These are phyloP conservation scores for Leptinotarsa tumamoca DNA, from an alignment of 2,888 invertebrate genomes.

Conservation along the genomic window DNA sequence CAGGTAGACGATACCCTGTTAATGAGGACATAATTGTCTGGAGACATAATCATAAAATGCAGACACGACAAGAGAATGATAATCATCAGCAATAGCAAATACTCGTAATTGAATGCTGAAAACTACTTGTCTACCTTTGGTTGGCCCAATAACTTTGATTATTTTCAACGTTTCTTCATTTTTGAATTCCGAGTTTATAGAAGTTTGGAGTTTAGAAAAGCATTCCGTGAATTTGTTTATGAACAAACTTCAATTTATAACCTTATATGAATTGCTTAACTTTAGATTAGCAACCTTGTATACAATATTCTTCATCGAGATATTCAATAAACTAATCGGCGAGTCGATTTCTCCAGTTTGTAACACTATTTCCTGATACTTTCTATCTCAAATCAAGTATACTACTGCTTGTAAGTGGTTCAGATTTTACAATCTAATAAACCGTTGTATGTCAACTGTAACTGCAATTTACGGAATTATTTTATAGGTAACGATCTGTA, in stretches of 20 bases:
- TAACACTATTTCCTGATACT: background rate
- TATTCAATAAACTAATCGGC: background rate
- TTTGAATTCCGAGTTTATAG: too few species aligned
- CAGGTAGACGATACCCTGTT: slow-evolving; percentile 21
- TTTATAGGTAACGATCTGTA: slow-evolving; percentile 14
- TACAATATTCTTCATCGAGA: background rate
- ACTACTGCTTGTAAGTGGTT: background rate
- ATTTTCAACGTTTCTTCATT: too few species aligned
- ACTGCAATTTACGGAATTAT: slow-evolving; percentile 21
- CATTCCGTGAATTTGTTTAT: too few species aligned
- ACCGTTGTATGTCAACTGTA: slow-evolving; percentile 14
- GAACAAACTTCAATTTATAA: too few species aligned
- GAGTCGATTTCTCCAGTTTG: background rate
- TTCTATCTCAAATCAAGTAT: background rate
- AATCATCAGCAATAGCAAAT: too few species aligned
- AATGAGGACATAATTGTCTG: slow-evolving; percentile 30
- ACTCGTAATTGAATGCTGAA: too few species aligned
- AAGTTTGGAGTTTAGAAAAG: too few species aligned
- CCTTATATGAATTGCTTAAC: too few species aligned
- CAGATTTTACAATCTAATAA: slow-evolving; percentile 3
- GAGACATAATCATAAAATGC: slow-evolving; percentile 11
- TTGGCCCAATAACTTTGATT: too few species aligned
- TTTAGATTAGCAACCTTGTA: too few species aligned
- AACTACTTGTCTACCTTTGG: too few species aligned
- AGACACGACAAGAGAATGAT: background rate